Conservation (phyloP, 2,888 invertebrate species). For the Phalera bucephala region DNA sequence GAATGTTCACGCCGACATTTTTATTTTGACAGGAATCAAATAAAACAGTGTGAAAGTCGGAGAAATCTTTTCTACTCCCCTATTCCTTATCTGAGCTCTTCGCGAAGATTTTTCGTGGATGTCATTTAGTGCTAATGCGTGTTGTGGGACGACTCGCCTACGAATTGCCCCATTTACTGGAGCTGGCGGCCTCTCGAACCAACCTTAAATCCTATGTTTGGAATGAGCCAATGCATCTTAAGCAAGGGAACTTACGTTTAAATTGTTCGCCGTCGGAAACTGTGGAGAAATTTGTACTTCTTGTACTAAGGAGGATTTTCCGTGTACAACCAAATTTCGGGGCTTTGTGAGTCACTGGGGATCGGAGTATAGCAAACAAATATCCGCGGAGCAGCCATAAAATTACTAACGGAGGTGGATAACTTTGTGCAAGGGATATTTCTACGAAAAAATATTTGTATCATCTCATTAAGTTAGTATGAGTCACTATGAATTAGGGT, state of each 20-base stretch:
- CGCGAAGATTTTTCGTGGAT: constrained; percentile 73
- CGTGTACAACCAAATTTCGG: constrained; percentile 37
- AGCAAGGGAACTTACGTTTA: constrained; percentile 66
- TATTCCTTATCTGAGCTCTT: constrained; percentile 62
- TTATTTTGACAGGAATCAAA: constrained; percentile 41
- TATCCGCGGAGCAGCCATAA: constrained; percentile 14
- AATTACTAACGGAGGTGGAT: constrained; percentile 16
- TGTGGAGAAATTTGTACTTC: constrained; percentile 42
- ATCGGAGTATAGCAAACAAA: constrained; percentile 22
- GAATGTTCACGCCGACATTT: constrained; percentile 2
- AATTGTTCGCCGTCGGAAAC: constrained; percentile 60
- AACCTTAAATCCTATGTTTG: constrained; percentile 72
- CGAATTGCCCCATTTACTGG: constrained; percentile 76
- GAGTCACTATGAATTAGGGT: constrained; percentile 8
- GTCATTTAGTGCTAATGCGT: constrained; percentile 81
- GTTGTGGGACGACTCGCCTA: constrained; percentile 71
- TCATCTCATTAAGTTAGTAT: constrained; percentile 5
- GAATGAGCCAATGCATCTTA: constrained; percentile 81
- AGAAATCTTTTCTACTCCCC: constrained; percentile 65
- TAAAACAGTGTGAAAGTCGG: constrained; percentile 47
- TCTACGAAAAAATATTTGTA: constrained; percentile 10
- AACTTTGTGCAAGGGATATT: not conserved
- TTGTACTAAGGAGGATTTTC: constrained; percentile 34
- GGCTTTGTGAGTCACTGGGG: constrained; percentile 22
- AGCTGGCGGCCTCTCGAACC: constrained; percentile 55